Conservation (phyloP, 2,113 vertebrate genomes). For the Myrmecophaga tridactyla region DNA sequence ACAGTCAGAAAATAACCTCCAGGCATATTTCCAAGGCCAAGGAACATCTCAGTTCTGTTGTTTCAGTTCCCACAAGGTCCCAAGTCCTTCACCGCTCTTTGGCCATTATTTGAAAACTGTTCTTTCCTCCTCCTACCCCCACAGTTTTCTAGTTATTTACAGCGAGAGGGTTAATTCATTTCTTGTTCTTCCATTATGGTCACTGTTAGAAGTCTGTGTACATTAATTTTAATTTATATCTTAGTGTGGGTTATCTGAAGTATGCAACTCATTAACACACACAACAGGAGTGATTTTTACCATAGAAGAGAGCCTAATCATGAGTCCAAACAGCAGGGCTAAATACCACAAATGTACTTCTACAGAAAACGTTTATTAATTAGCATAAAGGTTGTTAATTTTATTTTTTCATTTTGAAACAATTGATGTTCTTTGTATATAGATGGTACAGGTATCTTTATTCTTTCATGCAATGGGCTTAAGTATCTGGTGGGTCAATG, state of each 20-base stretch:
- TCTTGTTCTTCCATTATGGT: not conserved
- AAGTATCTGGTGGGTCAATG: not conserved
- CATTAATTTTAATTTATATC: not conserved
- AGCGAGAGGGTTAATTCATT: not conserved
- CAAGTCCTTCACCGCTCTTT: not conserved
- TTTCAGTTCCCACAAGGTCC: not conserved
- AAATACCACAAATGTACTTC: not conserved
- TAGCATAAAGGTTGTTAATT: not conserved
- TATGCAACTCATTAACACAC: not conserved
- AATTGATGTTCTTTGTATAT: not conserved
- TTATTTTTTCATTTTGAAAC: not conserved
- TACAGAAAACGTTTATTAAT: not conserved
- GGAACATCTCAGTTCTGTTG: not conserved
- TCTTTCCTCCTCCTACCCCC: rapidly evolving
- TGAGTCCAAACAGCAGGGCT: not conserved
- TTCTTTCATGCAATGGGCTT: not conserved
- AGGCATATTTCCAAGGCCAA: not conserved
- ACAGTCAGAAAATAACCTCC: not conserved
- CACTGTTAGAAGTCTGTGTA: not conserved
- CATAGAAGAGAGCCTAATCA: not conserved
- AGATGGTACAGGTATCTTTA: not conserved
- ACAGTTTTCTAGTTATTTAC: not conserved
- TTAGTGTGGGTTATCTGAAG: not conserved
- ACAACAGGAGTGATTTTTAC: rapidly evolving
- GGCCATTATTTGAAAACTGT: not conserved